phyloP scores from a whole-genome alignment of 2,888 invertebrate genomes.

The Imbricaverruca yamaguchii region DNA sequence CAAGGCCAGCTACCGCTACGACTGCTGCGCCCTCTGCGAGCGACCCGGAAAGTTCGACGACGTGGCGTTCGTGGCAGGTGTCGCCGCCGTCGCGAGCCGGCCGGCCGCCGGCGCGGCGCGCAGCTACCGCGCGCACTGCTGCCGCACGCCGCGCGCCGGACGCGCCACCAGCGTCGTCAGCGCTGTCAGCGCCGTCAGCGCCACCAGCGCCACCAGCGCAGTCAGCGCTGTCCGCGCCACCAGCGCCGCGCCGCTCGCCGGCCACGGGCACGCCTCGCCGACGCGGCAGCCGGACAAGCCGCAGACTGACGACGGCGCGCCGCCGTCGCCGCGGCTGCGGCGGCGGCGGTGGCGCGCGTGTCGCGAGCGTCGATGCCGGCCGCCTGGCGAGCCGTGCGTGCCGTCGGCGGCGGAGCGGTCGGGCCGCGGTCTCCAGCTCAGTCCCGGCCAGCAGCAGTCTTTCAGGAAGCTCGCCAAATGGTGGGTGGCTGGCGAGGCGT shows the following conservation, averaged over 20 bases:
- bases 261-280: no score
- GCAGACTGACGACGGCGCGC: not conserved
- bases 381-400: not conserved
- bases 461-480: not conserved
- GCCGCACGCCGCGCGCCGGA: not conserved
- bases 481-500: not conserved
- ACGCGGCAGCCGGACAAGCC: not conserved
- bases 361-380: not conserved
- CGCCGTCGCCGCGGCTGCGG: not conserved
- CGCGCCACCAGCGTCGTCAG: not conserved
- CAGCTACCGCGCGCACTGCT: conserved; percentile 1
- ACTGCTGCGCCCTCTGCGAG: conserved; percentile 2
- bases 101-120: not conserved
- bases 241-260: not conserved
- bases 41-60: not conserved
- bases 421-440: not conserved
- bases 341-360: not conserved
- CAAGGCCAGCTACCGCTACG: conserved; percentile 16
- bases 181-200: not conserved
- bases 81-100: not conserved
- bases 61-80: not conserved
- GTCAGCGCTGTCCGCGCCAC: not conserved
- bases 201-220: not conserved
- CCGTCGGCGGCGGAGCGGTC: not conserved
- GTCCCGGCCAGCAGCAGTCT: not conserved